Percentiles rank a stretch among this genome's conserved stretches.
Evolutionary conservation across 2,888 invertebrate species (phyloP).

Genomic region (Acrobeloides nanus): DNA sequence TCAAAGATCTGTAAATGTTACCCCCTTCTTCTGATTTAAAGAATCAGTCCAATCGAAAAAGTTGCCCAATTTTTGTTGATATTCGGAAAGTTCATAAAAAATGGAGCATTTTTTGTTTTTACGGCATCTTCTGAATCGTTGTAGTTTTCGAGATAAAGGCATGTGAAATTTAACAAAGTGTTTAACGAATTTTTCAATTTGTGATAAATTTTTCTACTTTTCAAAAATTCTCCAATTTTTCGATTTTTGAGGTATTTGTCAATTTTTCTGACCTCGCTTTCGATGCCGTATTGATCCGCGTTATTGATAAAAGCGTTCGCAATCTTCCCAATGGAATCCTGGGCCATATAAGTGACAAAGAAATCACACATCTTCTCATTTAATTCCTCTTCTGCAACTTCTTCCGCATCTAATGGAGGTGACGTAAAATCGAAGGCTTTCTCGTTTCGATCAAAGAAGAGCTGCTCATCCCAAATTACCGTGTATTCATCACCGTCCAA

Average conservation of each 20-base stretch:
- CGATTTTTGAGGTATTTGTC: too few relatives aligned
- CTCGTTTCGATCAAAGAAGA: constrained; percentile 51
- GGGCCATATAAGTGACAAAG: constrained; percentile 51
- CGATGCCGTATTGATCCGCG: constrained; percentile 50
- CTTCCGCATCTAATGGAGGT: constrained; percentile 2
- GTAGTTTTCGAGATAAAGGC: too few relatives aligned
- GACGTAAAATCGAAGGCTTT: constrained; percentile 32
- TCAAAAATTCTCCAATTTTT: too few relatives aligned
- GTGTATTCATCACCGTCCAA: constrained; percentile 57
- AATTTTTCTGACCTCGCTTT: constrained; percentile 33
- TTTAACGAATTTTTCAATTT: constrained; percentile 3
- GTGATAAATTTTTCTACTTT: too few relatives aligned
- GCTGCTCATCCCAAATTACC: constrained; percentile 53
- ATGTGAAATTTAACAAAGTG: background rate
- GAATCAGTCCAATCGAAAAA: too few relatives aligned
- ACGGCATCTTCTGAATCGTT: too few relatives aligned
- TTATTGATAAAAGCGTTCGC: constrained; percentile 52
- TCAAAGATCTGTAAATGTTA: too few relatives aligned
- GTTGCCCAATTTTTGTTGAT: too few relatives aligned
- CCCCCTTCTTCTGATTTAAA: too few relatives aligned
- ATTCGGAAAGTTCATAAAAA: too few relatives aligned
- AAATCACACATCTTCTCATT: constrained; percentile 39
- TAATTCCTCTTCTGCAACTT: constrained; percentile 1
- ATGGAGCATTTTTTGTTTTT: too few relatives aligned
- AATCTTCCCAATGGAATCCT: constrained; percentile 51